Conservation (phyloP, 2,113 vertebrate species). For the Stomatorhinus ivindoensis region DNA sequence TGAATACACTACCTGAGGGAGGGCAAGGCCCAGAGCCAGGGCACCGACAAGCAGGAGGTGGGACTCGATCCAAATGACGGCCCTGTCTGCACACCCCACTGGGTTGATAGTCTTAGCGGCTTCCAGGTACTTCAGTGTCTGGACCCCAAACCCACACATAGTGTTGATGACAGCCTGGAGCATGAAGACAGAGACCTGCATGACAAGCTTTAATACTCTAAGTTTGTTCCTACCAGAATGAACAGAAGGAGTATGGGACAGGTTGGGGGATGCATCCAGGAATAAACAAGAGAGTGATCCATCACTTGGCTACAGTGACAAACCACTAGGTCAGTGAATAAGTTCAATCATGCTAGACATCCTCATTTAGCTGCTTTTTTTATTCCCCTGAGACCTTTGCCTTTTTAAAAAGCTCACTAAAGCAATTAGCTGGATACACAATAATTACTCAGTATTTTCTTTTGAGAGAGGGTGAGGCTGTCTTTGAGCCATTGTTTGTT, state of each 20-base stretch:
- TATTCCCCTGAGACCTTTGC: not conserved
- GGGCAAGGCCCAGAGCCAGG: slow-evolving; percentile 56
- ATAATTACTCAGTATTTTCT: not conserved
- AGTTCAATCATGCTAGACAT: not conserved
- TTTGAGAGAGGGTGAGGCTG: not conserved
- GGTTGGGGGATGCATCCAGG: not conserved
- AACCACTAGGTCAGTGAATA: not conserved
- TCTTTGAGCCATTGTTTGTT: not conserved
- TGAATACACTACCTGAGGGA: slow-evolving; percentile 56
- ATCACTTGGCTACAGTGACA: not conserved
- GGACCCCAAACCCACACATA: slow-evolving; percentile 62
- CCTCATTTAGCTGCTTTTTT: not conserved
- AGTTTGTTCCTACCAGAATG: not conserved
- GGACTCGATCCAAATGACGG: slow-evolving; percentile 59
- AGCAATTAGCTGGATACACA: not conserved
- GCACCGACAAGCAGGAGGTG: slow-evolving; percentile 60
- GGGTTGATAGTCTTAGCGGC: slow-evolving; percentile 53
- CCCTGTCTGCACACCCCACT: slow-evolving; percentile 58
- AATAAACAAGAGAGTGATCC: not conserved
- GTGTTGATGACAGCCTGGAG: slow-evolving; percentile 59
- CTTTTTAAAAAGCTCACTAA: not conserved
- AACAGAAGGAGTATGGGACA: not conserved
- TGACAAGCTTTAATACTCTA: not conserved
- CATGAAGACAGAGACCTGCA: not conserved
- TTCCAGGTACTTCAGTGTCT: slow-evolving; percentile 49